Evolutionary conservation across 2,888 invertebrate genomes (phyloP), one percentile per base, ranked within the genome.

Genomic region (Onchidella celtica): DNA sequence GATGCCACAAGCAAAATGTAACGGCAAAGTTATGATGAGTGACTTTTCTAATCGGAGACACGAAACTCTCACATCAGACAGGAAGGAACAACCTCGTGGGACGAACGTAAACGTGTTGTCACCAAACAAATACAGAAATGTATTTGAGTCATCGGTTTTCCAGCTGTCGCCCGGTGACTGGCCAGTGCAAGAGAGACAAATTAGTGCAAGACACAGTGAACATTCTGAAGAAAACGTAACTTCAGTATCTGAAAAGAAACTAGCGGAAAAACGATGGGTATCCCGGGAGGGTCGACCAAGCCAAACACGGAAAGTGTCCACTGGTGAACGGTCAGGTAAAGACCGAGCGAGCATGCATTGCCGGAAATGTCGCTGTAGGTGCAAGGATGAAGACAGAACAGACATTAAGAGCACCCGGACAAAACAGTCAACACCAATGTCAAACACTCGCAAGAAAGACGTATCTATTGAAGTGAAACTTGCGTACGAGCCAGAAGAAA

Each of bases 141-240:
- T 77, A 0, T 77, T 77, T 57, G 68, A 77, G 21, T 68, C 77
- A 1, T 66, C 66, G 4, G 77, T 77, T 21, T 77, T 66, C 36
- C 59, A 61, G 36, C 11, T 73, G 27, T 36, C 73, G 3, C 17
- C 59, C 24, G 61, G 36, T 24, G 59, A 34, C 9, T 24, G 73
- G n/a, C n/a, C n/a, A n/a, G n/a, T n/a, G n/a, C n/a, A n/a, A n/a
- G n/a, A n/a, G n/a, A n/a, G n/a, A n/a, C n/a, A n/a, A n/a, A n/a
- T n/a, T n/a, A n/a, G n/a, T n/a, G n/a, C n/a, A n/a, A n/a, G n/a
- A n/a, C n/a, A n/a, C n/a, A n/a, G n/a, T n/a, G n/a, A n/a, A n/a
- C n/a, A n/a, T n/a, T n/a, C n/a, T n/a, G n/a, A n/a, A n/a, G n/a
- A n/a, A n/a, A n/a, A n/a, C n/a, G n/a, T n/a, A n/a, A n/a, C n/a